Conservation (phyloP, 2,113 vertebrate genomes). For the Microtus ochrogaster region DNA sequence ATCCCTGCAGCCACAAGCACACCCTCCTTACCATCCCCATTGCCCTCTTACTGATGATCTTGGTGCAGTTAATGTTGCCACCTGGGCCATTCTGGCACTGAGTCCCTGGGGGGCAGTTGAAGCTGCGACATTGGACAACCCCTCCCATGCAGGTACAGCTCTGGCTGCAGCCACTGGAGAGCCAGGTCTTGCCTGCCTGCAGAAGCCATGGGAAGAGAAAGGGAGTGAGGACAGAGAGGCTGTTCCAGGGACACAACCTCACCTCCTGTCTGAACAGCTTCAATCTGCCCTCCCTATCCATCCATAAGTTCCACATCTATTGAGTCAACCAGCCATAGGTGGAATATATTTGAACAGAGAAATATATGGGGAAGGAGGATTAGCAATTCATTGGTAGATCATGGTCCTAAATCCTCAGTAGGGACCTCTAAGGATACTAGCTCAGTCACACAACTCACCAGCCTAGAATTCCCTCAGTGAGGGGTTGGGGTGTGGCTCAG, state of each 20-base stretch:
- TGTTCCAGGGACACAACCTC: not conserved
- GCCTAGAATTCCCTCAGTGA: not conserved
- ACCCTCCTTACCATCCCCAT: too few relatives aligned
- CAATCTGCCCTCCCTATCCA: not conserved
- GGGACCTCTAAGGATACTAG: not conserved
- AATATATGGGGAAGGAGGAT: not conserved
- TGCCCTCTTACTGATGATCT: conserved; percentile 85
- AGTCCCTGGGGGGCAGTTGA: conserved; percentile 84
- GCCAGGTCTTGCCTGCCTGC: conserved; percentile 89
- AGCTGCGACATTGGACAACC: conserved; percentile 78
- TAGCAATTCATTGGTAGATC: not conserved
- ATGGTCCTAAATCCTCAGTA: not conserved
- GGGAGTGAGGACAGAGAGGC: not conserved
- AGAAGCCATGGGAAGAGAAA: not conserved
- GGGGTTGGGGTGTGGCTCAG: not conserved
- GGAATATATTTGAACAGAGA: not conserved
- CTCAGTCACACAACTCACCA: not conserved
- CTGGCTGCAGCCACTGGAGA: not conserved
- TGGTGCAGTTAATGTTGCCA: conserved; percentile 54
- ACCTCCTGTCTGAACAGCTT: too few relatives aligned
- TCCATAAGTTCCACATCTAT: not conserved
- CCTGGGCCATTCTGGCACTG: conserved; percentile 82
- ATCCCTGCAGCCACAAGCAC: not conserved
- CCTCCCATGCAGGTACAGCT: conserved; percentile 86
- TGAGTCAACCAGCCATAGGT: not conserved